Conservation (phyloP, 2,113 vertebrate genomes). For the Nothoprocta pentlandii region DNA sequence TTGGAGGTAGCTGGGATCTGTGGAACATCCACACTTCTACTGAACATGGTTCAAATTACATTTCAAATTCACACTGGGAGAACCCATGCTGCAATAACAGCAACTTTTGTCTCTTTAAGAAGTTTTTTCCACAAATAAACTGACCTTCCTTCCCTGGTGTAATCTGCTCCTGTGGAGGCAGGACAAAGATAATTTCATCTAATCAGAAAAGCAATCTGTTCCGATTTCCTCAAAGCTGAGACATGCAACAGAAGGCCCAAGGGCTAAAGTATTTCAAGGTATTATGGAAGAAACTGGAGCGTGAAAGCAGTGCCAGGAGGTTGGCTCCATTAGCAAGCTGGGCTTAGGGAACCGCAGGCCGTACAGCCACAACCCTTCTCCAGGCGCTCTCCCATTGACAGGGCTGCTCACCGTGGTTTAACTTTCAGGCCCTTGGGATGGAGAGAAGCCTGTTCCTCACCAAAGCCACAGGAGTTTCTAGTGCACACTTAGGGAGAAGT, state of each 20-base stretch:
- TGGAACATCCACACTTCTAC: not conserved
- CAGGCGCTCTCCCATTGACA: not conserved
- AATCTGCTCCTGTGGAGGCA: slow-evolving; percentile 37
- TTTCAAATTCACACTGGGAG: not conserved
- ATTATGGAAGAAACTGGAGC: not conserved
- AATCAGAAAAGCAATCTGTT: slow-evolving; percentile 56
- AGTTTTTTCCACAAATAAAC: not conserved
- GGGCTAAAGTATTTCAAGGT: not conserved
- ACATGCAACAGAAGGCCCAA: not conserved
- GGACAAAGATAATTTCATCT: slow-evolving; percentile 47
- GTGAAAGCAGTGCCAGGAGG: not conserved
- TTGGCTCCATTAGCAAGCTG: not conserved
- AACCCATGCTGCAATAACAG: not conserved
- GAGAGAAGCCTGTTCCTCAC: not conserved
- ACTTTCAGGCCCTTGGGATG: not conserved
- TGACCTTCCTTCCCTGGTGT: slow-evolving; percentile 45
- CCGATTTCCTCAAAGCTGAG: slow-evolving; percentile 23
- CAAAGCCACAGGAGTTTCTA: not conserved
- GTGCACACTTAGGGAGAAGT: not conserved
- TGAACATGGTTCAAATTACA: not conserved
- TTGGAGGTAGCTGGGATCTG: not conserved
- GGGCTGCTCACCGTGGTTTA: fast-evolving
- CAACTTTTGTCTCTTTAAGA: not conserved
- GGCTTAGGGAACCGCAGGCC: not conserved
- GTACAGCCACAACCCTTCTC: not conserved